phyloP scores from a whole-genome alignment of 2,797 vertebrate species.

The Melanotaenia pygmaea region DNA sequence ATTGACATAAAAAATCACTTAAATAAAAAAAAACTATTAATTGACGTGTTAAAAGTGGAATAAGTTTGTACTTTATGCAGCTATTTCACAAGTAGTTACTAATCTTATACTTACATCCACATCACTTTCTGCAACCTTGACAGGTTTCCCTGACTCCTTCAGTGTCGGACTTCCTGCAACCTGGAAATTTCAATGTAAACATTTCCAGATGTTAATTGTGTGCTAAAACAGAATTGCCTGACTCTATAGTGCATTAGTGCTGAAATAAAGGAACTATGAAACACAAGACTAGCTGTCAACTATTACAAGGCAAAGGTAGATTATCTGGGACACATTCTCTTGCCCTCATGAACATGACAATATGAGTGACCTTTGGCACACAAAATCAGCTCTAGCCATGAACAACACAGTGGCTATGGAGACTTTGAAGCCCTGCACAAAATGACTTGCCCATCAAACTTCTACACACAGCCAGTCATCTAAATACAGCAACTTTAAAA shows the following conservation, averaged over 20 bases:
- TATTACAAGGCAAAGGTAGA: conserved; percentile 29
- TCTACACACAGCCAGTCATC: background rate
- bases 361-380: conserved; percentile 49
- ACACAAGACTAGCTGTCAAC: conserved; percentile 51
- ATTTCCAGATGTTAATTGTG: conserved; percentile 17
- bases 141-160: conserved; percentile 87
- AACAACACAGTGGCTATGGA: conserved; percentile 55
- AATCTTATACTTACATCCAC: conserved; percentile 89
- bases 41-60: background rate
- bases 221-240: background rate
- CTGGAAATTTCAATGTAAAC: conserved; percentile 70
- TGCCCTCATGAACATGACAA: conserved; percentile 44
- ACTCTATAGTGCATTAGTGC: conserved; percentile 4
- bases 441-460: conserved; percentile 13
- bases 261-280: conserved; percentile 20
- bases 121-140: conserved; percentile 96
- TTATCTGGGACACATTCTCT: conserved; percentile 31
- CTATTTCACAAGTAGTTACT: background rate
- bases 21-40: background rate
- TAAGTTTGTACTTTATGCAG: background rate
- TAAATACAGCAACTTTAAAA: background rate
- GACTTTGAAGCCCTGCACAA: conserved; percentile 67
- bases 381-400: conserved; percentile 50
- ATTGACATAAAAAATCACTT: background rate
- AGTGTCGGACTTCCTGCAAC: conserved; percentile 87